Evolutionary conservation across 1,140 invertebrate genomes (phyloP).

Genomic region (Solenopsis fugax): DNA sequence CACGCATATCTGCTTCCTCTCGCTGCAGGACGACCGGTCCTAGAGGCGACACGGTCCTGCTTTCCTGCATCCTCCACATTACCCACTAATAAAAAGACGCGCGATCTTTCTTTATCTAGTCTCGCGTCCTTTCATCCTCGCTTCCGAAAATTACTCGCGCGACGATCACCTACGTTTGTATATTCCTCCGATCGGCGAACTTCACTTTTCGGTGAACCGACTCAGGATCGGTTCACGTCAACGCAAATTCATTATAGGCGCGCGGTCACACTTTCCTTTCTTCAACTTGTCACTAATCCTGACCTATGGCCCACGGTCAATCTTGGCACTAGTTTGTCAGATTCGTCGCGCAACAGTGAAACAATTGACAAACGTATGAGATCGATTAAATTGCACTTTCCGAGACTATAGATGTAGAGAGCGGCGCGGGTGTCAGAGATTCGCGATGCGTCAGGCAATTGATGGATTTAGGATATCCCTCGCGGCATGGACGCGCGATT

Average conservation of each 20-base stretch:
- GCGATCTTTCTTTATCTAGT: conserved; percentile 69
- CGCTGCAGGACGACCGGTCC: conserved; percentile 79
- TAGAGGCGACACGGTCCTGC: conserved; percentile 82
- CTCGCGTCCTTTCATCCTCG: conserved; percentile 53
- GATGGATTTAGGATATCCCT: conserved; percentile 26
- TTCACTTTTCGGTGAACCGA: not conserved
- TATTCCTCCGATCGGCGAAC: not conserved
- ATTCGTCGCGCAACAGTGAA: not conserved
- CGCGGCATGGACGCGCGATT: conserved; percentile 73
- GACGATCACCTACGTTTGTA: not conserved
- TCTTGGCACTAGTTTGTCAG: not conserved
- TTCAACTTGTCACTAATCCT: conserved; percentile 41
- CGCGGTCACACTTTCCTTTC: not conserved
- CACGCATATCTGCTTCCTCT: conserved; percentile 79
- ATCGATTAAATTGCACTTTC: not conserved
- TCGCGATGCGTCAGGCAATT: not conserved
- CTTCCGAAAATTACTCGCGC: not conserved
- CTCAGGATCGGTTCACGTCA: not conserved
- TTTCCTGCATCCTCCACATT: conserved; percentile 84
- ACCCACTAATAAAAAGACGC: conserved; percentile 49
- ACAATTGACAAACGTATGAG: not conserved
- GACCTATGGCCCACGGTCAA: not conserved
- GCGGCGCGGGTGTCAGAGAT: not conserved
- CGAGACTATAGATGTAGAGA: not conserved
- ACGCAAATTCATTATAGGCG: conserved; percentile 5